Evolutionary conservation across 1,140 invertebrate genomes (phyloP), one percentile per base, ranked within the genome.

Genomic region (Zaprionus camerounensis): DNA sequence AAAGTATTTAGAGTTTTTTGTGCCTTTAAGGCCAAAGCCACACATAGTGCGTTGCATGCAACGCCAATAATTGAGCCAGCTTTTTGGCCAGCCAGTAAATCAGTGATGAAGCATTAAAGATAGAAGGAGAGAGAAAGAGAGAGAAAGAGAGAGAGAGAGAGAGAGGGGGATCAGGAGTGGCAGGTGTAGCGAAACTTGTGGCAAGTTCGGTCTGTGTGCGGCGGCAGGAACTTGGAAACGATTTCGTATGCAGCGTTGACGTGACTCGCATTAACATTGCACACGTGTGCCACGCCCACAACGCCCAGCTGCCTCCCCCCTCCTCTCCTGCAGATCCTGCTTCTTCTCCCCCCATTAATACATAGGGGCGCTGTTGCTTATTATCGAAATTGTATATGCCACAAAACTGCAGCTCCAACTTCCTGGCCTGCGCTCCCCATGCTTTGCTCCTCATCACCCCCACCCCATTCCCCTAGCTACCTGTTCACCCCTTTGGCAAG

Each of bases 351-450:
- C 4, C 15, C 13, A 36, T 51, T 51, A 63, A 63, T 65, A 28
- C 44, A 22, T 15, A 26, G 53, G 38, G 46, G 55, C 53, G 65
- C 73, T 87, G 84, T 87, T 87, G 84, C 84, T 87, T 87, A 87
- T 87, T 87, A 87, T 88, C 84, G 84, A 87, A 87, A 87, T 87
- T 88, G 84, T 87, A 87, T 87, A 87, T 84, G 81, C 84, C 84
- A 81, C 71, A 82, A 82, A 88, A 73, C 67, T 58, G 72, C 76
- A 71, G 76, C 80, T 68, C 63, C 74, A 83, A 87, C 83, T 88
- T 87, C 77, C 84, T 80, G 74, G 9, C 5, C 61, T 65, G 44
- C 53, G 15, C 17, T 34, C 0, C 0, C 57, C 13, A 22, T 36
- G 31, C 31, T 11, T 34, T 7, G 3, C 20, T 13, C 12, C 20